Conservation (phyloP, 1,140 invertebrate genomes). For the Wiebesia pumilae region DNA sequence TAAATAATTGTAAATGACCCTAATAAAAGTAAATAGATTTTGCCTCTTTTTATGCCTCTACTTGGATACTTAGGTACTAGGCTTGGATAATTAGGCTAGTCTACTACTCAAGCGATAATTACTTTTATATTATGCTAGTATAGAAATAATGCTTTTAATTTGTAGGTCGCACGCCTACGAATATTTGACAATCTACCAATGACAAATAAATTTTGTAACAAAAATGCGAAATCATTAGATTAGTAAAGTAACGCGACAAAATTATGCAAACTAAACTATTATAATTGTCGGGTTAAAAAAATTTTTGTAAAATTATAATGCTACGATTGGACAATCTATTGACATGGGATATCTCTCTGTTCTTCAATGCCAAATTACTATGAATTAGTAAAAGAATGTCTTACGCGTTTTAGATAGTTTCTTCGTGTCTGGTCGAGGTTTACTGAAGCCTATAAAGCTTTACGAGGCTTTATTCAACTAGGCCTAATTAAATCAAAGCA, state of each 20-base stretch:
- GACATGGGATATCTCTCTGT: no score
- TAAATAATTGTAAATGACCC: background rate
- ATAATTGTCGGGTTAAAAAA: background rate
- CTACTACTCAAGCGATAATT: background rate
- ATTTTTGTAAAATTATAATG: background rate
- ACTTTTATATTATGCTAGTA: background rate
- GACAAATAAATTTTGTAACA: no score
- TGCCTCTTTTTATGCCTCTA: background rate
- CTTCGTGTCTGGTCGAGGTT: background rate
- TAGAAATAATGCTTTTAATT: background rate
- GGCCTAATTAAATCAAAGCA: background rate
- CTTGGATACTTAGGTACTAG: no score
- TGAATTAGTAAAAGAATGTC: background rate
- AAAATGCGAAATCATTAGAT: no score
- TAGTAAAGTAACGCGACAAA: no score
- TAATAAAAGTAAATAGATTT: background rate
- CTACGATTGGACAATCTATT: background rate
- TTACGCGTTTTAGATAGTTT: background rate
- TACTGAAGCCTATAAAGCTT: background rate
- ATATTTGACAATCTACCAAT: background rate
- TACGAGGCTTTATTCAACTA: slow-evolving; percentile 8
- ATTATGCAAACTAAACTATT: background rate
- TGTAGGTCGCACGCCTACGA: background rate
- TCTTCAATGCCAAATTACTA: background rate
- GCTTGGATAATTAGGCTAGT: background rate